phyloP scores from a whole-genome alignment of 2,888 invertebrate species.

The Gastracanthus pulcherrimus region DNA sequence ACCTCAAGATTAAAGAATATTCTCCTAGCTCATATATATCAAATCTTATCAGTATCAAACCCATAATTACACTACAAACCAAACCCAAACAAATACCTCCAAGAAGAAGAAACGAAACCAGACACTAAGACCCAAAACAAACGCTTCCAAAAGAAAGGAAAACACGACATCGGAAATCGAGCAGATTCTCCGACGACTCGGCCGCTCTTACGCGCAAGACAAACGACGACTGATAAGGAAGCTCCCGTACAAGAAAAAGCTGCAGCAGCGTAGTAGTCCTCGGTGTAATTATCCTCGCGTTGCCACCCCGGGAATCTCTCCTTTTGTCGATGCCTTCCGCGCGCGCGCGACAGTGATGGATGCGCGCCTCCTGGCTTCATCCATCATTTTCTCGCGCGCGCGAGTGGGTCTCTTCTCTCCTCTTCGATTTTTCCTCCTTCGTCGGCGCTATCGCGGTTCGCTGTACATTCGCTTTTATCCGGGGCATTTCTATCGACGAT shows the following conservation, averaged over 20 bases:
- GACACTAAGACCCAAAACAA: not conserved
- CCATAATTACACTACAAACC: too few species aligned
- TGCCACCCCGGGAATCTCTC: constrained; percentile 62
- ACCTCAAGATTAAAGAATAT: too few species aligned
- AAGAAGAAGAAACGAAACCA: too few species aligned
- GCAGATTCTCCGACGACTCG: constrained; percentile 21
- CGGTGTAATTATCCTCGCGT: constrained; percentile 65
- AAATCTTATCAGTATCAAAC: too few species aligned
- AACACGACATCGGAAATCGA: constrained; percentile 20
- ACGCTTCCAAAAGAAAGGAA: not conserved
- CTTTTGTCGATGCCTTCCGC: constrained; percentile 31
- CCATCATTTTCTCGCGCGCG: constrained; percentile 42
- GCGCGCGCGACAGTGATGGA: constrained; percentile 46
- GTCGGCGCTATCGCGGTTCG: not conserved
- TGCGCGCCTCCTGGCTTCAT: constrained; percentile 18
- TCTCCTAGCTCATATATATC: too few species aligned
- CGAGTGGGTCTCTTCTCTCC: not conserved
- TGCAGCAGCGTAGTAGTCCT: not conserved
- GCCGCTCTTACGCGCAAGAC: constrained; percentile 62
- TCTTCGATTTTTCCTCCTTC: not conserved
- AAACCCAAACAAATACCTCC: too few species aligned
- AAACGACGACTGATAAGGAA: constrained; percentile 60
- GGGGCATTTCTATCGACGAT: not conserved
- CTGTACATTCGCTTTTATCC: not conserved
- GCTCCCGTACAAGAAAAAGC: not conserved